Conservation (phyloP, 2,113 vertebrate genomes). For the Trinectes maculatus region DNA sequence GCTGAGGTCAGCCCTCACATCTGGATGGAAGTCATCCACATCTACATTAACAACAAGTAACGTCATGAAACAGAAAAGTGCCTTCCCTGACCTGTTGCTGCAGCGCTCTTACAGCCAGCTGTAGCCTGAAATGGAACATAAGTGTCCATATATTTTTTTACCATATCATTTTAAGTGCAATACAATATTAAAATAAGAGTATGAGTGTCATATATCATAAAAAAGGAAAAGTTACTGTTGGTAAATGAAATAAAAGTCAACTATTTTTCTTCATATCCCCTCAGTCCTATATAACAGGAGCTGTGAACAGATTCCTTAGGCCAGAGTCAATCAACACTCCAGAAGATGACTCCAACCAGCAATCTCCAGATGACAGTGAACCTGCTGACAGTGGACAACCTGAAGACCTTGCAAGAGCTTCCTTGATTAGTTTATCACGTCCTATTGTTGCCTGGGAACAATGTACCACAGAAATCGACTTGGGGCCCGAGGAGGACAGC, state of each 20-base stretch:
- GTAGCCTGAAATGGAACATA: no score
- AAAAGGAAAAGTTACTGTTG: background rate
- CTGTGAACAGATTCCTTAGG: slow-evolving; percentile 75
- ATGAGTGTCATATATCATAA: no score
- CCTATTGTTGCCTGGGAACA: slow-evolving; percentile 34
- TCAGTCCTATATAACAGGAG: slow-evolving; percentile 72
- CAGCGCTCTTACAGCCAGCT: no score
- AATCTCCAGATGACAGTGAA: background rate
- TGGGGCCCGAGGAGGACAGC: background rate
- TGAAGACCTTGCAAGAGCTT: background rate
- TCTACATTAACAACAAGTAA: background rate
- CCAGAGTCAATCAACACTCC: slow-evolving; percentile 39
- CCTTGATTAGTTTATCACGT: background rate
- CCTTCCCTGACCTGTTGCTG: slow-evolving; percentile 5
- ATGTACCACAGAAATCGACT: slow-evolving; percentile 11
- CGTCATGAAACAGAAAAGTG: slow-evolving; percentile 49
- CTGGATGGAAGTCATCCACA: background rate
- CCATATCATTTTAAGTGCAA: no score
- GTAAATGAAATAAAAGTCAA: background rate
- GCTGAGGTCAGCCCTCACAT: background rate
- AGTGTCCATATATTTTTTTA: no score
- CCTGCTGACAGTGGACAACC: background rate
- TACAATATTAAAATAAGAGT: no score
- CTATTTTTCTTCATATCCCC: slow-evolving; percentile 18
- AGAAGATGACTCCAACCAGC: background rate